Percentiles rank a stretch among this genome's conserved stretches.
phyloP scores from a whole-genome alignment of 2,797 vertebrate genomes.

The Oceanodroma leucorhoa region DNA sequence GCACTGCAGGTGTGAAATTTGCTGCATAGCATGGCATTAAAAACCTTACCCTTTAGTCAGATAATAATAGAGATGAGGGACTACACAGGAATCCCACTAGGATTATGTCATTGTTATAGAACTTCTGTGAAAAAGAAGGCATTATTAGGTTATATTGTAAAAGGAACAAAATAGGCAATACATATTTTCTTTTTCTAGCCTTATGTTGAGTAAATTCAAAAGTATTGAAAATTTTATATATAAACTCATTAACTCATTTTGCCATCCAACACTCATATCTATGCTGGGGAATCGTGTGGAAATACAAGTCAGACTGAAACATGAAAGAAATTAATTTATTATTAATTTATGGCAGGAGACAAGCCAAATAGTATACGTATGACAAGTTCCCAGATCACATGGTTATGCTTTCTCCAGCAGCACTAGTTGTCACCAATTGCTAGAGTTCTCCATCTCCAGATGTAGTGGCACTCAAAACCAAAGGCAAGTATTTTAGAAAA shows the following conservation, averaged over 20 bases:
- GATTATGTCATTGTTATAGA: not conserved
- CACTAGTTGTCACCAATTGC: not conserved
- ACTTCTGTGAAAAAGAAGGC: not conserved
- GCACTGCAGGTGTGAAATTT: not conserved
- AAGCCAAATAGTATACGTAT: not conserved
- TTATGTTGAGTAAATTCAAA: not conserved
- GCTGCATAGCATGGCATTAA: not conserved
- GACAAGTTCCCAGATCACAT: not conserved
- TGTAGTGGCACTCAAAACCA: not conserved
- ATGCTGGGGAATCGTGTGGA: not conserved
- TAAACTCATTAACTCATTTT: not conserved
- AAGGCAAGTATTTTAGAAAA: constrained; percentile 48
- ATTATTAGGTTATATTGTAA: not conserved
- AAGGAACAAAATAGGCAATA: not conserved
- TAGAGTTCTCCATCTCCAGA: not conserved
- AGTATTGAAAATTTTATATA: not conserved
- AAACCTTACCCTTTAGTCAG: not conserved
- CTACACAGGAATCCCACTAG: not conserved
- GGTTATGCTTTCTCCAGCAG: not conserved
- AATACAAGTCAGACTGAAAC: not conserved
- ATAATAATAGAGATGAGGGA: not conserved
- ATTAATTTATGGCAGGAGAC: not conserved
- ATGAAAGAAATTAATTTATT: not conserved
- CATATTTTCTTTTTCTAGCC: not conserved
- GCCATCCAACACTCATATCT: not conserved